Evolutionary conservation across 2,797 vertebrate genomes (phyloP).

Genomic region (Macrochelys suwanniensis): DNA sequence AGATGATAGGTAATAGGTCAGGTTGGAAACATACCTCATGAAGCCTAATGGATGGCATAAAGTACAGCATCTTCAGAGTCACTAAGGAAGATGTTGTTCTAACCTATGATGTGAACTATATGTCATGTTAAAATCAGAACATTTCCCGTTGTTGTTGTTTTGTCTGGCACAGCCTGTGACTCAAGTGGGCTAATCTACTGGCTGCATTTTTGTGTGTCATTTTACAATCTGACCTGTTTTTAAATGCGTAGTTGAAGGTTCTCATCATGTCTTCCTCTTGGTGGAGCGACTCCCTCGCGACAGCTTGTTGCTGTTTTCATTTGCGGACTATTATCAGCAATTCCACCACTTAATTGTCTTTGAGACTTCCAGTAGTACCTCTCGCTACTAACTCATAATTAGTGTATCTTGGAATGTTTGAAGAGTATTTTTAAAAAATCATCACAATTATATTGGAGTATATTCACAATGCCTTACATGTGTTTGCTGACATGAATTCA

Average conservation of each 20-base stretch:
- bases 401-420: background rate
- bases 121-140: background rate
- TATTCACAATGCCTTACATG: background rate
- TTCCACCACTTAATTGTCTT: background rate
- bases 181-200: background rate
- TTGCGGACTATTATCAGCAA: background rate
- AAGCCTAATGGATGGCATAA: background rate
- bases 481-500: background rate
- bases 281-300: background rate
- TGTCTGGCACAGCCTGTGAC: accelerated
- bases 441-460: background rate
- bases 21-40: background rate
- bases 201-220: background rate
- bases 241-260: background rate
- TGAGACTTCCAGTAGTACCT: background rate
- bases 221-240: background rate
- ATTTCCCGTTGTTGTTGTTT: accelerated
- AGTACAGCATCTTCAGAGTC: background rate
- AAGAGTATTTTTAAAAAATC: background rate
- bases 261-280: background rate
- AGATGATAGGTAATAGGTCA: slow-evolving; percentile 33
- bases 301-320: background rate
- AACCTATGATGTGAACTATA: background rate
- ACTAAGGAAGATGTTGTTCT: background rate
- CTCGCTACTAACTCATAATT: background rate